Percentiles rank a stretch among this genome's conserved stretches.
phyloP scores from a whole-genome alignment of 2,113 vertebrate genomes.

The Grammomys dolichurus region DNA sequence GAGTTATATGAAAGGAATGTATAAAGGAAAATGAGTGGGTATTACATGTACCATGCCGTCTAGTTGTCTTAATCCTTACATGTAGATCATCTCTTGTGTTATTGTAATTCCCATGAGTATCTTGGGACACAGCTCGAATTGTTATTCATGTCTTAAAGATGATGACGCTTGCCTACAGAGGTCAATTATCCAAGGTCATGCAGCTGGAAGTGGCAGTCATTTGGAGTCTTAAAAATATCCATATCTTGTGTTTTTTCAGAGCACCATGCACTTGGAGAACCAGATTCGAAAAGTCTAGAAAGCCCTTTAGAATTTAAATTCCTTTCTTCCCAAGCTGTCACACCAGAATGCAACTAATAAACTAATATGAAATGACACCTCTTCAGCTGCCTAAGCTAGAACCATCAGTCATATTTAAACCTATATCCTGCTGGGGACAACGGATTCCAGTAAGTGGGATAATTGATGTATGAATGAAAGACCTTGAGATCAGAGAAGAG shows the following conservation, averaged over 20 bases:
- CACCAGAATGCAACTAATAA: conserved; percentile 21
- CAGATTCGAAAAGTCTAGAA: background rate
- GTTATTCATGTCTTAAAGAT: conserved; percentile 54
- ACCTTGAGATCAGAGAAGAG: background rate
- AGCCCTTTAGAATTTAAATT: conserved; percentile 54
- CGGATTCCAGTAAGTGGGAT: background rate
- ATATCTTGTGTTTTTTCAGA: background rate
- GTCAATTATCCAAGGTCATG: conserved; percentile 42
- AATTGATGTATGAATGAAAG: background rate
- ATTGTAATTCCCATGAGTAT: background rate
- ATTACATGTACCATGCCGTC: background rate
- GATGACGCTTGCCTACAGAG: background rate
- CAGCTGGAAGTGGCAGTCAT: conserved; percentile 11
- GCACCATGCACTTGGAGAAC: background rate
- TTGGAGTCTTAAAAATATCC: background rate
- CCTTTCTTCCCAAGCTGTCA: conserved; percentile 30
- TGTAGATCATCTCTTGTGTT: conserved; percentile 24
- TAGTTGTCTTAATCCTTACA: background rate
- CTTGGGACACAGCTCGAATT: background rate
- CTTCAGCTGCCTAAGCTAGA: conserved; percentile 6
- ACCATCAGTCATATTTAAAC: background rate
- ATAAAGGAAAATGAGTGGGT: background rate
- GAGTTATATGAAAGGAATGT: conserved; percentile 11
- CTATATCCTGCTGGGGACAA: background rate
- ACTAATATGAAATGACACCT: conserved; percentile 17